These are phyloP conservation scores for Seriola quinqueradiata DNA, from an alignment of 2,113 vertebrate species.

Conservation along the genomic window DNA sequence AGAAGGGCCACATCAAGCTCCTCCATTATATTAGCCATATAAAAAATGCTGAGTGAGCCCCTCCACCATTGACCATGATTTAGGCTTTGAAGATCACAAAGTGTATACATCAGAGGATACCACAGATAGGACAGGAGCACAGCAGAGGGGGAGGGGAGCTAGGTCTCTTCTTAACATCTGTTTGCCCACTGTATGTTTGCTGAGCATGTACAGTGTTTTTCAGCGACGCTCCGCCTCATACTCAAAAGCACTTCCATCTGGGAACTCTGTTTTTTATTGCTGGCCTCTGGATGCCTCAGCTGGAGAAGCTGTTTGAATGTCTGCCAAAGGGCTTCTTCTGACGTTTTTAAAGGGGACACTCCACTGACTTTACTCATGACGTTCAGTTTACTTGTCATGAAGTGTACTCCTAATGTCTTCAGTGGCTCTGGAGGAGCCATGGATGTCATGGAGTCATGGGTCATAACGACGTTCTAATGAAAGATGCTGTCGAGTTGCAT, in stretches of 20 bases:
- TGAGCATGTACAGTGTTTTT: conserved; percentile 41
- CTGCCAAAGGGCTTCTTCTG: conserved; percentile 4
- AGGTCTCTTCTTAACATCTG: conserved; percentile 58
- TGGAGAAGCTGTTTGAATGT: background rate
- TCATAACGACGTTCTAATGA: background rate
- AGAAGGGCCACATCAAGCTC: conserved; percentile 2
- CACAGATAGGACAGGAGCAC: conserved; percentile 41
- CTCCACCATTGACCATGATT: background rate
- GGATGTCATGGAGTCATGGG: background rate
- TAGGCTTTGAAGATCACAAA: conserved; percentile 64
- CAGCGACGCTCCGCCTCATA: conserved; percentile 33
- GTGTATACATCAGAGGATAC: conserved; percentile 64
- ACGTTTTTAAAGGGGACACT: background rate
- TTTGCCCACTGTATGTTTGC: conserved; percentile 50
- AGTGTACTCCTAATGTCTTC: background rate
- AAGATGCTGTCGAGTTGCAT: background rate
- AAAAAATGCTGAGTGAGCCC: conserved; percentile 16
- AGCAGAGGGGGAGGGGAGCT: conserved; percentile 29
- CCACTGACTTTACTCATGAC: background rate
- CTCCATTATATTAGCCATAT: conserved; percentile 24
- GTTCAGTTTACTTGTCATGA: background rate
- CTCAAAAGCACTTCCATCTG: conserved; percentile 51
- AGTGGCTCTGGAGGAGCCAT: background rate
- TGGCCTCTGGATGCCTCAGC: conserved; percentile 21
- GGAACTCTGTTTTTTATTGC: conserved; percentile 32